Conservation (phyloP, 2,113 vertebrate genomes). For the Myotis lucifugus region DNA sequence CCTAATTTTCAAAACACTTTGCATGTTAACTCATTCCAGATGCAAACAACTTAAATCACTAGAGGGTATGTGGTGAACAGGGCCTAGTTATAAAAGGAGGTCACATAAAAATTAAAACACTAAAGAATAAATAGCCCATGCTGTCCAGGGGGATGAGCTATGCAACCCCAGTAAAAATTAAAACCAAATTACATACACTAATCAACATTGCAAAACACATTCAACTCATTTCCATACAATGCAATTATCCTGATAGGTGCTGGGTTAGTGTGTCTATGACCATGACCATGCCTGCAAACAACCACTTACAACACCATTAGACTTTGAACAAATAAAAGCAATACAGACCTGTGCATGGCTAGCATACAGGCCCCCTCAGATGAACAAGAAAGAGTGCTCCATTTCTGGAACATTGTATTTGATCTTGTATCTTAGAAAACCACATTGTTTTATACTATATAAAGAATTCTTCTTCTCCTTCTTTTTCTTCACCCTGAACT, state of each 20-base stretch:
- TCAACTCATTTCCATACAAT: conserved; percentile 33
- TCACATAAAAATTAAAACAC: conserved; percentile 68
- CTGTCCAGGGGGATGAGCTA: conserved; percentile 41
- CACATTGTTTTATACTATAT: conserved; percentile 76
- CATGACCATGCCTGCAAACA: background rate
- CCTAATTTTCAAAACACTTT: conserved; percentile 39
- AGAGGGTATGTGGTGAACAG: background rate
- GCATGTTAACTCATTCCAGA: conserved; percentile 49
- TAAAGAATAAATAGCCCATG: conserved; percentile 52
- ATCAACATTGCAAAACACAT: conserved; percentile 29
- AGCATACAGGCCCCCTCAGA: background rate
- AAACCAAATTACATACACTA: conserved; percentile 63
- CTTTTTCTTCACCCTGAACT: background rate
- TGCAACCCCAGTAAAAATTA: conserved; percentile 53
- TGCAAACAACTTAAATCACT: conserved; percentile 60
- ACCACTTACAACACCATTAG: background rate
- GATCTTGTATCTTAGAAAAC: background rate
- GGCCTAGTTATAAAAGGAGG: conserved; percentile 56
- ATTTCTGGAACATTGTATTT: background rate
- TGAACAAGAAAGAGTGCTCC: background rate
- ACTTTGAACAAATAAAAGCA: background rate
- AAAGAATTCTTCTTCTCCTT: conserved; percentile 84
- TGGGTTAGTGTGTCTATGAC: background rate
- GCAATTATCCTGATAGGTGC: background rate
- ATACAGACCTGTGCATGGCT: background rate